phyloP scores from a whole-genome alignment of 2,888 invertebrate species.

The Hedychridium roseum region DNA sequence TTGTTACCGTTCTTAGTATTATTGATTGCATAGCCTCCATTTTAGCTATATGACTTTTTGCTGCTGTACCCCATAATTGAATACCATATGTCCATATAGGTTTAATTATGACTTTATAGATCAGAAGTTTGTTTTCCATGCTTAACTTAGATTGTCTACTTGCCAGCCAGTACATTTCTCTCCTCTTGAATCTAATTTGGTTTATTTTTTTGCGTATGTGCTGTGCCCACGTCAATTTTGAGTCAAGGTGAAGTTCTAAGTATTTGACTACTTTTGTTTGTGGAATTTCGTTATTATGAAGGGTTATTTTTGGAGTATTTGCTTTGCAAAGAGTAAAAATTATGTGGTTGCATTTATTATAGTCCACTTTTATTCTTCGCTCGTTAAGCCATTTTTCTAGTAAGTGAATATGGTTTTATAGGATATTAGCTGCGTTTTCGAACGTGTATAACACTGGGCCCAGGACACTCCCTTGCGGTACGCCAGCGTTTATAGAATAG shows the following conservation, averaged over 20 bases:
- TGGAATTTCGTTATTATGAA: background rate
- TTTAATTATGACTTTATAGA: conserved; percentile 8
- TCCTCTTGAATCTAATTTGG: background rate
- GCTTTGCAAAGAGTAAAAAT: too few species aligned
- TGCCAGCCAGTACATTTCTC: conserved; percentile 10
- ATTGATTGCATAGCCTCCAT: conserved; percentile 7
- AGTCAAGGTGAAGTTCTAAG: background rate
- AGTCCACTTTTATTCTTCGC: too few species aligned
- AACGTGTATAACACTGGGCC: too few species aligned
- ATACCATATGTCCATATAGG: conserved; percentile 11
- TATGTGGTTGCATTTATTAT: too few species aligned
- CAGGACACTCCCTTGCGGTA: too few species aligned
- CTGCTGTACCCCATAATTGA: conserved; percentile 8
- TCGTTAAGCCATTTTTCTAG: too few species aligned
- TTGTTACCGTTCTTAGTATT: conserved; percentile 1
- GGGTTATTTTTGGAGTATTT: too few species aligned
- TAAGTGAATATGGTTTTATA: too few species aligned
- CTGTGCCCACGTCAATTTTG: background rate
- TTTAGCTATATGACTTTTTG: background rate
- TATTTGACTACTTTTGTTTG: background rate
- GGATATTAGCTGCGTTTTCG: too few species aligned
- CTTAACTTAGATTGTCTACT: conserved; percentile 1
- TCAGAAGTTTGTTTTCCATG: background rate
- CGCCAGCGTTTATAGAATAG: too few species aligned
- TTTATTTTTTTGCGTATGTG: conserved; percentile 7